These are phyloP conservation scores for Drosophila melanica DNA, from an alignment of 1,140 invertebrate genomes.

Conservation along the genomic window DNA sequence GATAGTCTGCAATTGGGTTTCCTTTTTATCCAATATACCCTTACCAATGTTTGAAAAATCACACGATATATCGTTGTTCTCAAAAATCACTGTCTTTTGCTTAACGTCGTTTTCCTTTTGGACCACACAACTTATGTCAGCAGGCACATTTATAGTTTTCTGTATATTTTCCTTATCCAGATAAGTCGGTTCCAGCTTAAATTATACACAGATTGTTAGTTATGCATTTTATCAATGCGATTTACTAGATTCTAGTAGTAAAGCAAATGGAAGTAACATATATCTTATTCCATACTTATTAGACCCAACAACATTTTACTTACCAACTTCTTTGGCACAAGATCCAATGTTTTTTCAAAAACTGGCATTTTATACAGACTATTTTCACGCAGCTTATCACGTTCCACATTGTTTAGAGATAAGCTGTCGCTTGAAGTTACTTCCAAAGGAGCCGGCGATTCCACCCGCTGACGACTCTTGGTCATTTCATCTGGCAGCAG, in stretches of 20 bases:
- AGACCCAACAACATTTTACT: neutral
- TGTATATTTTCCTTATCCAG: slow-evolving; percentile 14
- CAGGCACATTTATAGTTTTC: neutral
- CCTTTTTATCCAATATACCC: neutral
- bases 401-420: slow-evolving; percentile 34
- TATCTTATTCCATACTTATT: too few relatives aligned
- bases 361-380: slow-evolving; percentile 5
- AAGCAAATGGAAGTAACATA: too few relatives aligned
- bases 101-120: slow-evolving; percentile 3
- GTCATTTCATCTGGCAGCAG: slow-evolving; percentile 50
- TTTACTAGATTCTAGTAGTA: too few relatives aligned
- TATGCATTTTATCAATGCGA: too few relatives aligned
- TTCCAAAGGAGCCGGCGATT: slow-evolving; percentile 13
- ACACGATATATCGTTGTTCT: slow-evolving; percentile 28
- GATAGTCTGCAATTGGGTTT: neutral
- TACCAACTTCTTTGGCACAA: slow-evolving; percentile 41
- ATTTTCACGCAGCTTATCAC: slow-evolving; percentile 26
- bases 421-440: slow-evolving; percentile 10
- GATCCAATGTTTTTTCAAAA: slow-evolving; percentile 59
- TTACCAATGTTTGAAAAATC: slow-evolving; percentile 40
- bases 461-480: neutral
- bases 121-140: neutral
- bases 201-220: neutral
- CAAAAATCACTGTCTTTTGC: slow-evolving; percentile 37
- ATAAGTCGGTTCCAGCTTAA: slow-evolving; percentile 12